A percentile compares a stretch with the other conserved stretches of the same genome.
These are phyloP conservation scores for Steinernema khuongi DNA, from an alignment of 1,140 invertebrate species.

Conservation along the genomic window DNA sequence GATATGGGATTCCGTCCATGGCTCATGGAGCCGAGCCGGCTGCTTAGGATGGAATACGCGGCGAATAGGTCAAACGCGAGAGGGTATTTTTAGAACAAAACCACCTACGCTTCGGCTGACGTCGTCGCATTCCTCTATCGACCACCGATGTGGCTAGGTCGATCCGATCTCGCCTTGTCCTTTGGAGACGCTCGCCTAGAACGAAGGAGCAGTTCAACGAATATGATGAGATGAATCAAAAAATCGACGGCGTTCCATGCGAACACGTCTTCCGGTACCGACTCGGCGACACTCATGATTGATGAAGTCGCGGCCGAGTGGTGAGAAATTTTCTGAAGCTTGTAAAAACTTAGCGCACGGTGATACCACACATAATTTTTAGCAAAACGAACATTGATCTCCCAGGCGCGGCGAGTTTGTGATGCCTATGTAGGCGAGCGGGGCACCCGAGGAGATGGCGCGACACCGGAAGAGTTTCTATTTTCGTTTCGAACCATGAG, in stretches of 20 bases:
- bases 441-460: too few species aligned
- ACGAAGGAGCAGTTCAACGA: not conserved
- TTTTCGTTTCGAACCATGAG: too few species aligned
- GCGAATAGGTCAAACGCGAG: too few species aligned
- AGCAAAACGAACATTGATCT: not conserved
- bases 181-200: not conserved
- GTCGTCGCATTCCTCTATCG: not conserved
- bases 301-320: not conserved
- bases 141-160: not conserved
- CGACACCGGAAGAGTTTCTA: too few species aligned
- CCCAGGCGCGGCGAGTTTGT: too few species aligned
- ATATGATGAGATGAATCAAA: not conserved
- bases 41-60: too few species aligned
- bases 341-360: not conserved
- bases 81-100: not conserved
- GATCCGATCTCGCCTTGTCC: not conserved
- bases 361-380: not conserved
- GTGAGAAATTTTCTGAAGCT: not conserved
- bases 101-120: not conserved
- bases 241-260: not conserved
- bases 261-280: not conserved
- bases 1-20: too few species aligned
- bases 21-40: too few species aligned
- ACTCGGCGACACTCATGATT: not conserved
- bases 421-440: too few species aligned